phyloP scores from a whole-genome alignment of 2,888 invertebrate genomes.

The Lasioglossum calceatum region DNA sequence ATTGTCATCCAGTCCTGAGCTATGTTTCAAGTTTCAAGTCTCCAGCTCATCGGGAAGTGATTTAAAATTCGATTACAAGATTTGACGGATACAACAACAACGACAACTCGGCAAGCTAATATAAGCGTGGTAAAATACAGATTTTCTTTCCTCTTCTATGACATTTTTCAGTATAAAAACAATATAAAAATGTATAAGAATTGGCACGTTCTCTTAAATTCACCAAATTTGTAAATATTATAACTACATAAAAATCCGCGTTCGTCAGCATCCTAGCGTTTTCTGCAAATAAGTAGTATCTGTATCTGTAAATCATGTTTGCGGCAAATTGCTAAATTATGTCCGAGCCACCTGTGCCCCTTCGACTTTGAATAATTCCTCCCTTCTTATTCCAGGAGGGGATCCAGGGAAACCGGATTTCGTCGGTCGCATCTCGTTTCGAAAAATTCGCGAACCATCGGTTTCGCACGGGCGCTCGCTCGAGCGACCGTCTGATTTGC shows the following conservation, averaged over 20 bases:
- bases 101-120: too few species aligned
- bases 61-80: too few species aligned
- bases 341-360: neutral
- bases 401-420: neutral
- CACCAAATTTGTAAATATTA: too few species aligned
- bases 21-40: too few species aligned
- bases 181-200: too few species aligned
- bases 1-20: too few species aligned
- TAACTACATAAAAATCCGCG: neutral
- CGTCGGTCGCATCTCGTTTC: neutral
- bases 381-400: neutral
- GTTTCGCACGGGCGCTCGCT: neutral
- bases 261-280: neutral
- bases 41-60: too few species aligned
- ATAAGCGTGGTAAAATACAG: too few species aligned
- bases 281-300: neutral
- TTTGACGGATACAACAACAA: too few species aligned
- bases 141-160: too few species aligned
- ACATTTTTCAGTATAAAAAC: too few species aligned
- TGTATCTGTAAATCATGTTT: neutral
- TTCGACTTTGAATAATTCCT: neutral
- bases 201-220: too few species aligned
- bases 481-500: conserved; percentile 29
- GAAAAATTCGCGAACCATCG: conserved; percentile 4
- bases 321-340: neutral